Evolutionary conservation across 2,797 vertebrate genomes (phyloP).

Genomic region (Brachyalestes nurse): DNA sequence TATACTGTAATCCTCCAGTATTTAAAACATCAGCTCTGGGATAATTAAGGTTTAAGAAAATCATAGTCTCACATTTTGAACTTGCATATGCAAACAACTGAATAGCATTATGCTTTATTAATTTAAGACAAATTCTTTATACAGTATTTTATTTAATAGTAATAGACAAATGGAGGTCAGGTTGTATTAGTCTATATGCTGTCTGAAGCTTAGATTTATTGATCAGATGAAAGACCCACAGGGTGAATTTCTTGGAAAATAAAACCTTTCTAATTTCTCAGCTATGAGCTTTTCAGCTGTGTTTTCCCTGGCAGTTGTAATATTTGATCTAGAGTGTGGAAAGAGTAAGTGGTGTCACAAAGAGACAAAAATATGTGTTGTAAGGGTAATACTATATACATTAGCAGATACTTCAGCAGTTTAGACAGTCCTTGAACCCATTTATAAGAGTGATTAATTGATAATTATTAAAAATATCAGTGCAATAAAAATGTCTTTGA

Average conservation of each 20-base stretch:
- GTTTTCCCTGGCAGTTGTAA: neutral
- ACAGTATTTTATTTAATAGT: too few species aligned
- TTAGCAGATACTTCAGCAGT: neutral
- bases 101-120: too few species aligned
- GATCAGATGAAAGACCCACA: constrained; percentile 66
- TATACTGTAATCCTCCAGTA: constrained; percentile 1
- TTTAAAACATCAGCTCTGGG: neutral
- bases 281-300: constrained; percentile 29
- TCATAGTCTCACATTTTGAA: neutral
- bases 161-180: neutral
- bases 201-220: neutral
- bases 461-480: too few species aligned
- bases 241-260: constrained; percentile 54
- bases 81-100: constrained; percentile 41
- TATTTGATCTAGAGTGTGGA: neutral
- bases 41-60: neutral
- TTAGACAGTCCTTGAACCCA: too few species aligned
- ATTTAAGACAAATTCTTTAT: too few species aligned
- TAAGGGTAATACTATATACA: neutral
- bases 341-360: neutral
- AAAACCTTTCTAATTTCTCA: constrained; percentile 63
- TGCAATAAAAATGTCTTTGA: too few species aligned
- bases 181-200: neutral
- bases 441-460: too few species aligned
- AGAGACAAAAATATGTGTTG: neutral